Conservation (phyloP, 1,140 invertebrate species). For the Halesus radiatus region DNA sequence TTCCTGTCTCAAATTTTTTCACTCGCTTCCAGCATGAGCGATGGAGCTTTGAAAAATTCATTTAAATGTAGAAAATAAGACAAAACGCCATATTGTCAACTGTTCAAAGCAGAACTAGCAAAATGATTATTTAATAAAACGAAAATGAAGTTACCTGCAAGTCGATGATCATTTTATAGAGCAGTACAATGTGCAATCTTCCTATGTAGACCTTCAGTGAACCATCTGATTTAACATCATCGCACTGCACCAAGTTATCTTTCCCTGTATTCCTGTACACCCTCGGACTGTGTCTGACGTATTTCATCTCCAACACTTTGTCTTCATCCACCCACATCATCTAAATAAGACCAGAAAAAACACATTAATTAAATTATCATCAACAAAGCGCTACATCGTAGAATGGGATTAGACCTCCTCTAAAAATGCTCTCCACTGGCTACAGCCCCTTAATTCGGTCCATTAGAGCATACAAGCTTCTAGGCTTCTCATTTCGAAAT, state of each 20-base stretch:
- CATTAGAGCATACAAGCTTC: no score
- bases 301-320: constrained; percentile 83
- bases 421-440: no score
- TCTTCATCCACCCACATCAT: constrained; percentile 81
- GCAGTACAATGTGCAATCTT: constrained; percentile 78
- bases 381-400: no score
- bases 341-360: constrained; percentile 61
- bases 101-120: no score
- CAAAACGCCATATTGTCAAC: no score
- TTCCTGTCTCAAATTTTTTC: no score
- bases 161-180: constrained; percentile 81
- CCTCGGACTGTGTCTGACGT: constrained; percentile 77
- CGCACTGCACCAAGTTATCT: constrained; percentile 60
- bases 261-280: constrained; percentile 69
- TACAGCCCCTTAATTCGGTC: no score
- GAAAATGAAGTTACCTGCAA: constrained; percentile 68
- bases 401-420: no score
- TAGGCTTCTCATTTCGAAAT: no score
- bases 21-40: no score
- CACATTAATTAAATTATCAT: neutral
- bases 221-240: constrained; percentile 76
- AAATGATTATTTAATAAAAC: neutral
- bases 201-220: constrained; percentile 80
- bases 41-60: no score
- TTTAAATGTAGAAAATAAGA: no score